Conservation (phyloP, 1,140 invertebrate genomes). For the Brachionus rubens region DNA sequence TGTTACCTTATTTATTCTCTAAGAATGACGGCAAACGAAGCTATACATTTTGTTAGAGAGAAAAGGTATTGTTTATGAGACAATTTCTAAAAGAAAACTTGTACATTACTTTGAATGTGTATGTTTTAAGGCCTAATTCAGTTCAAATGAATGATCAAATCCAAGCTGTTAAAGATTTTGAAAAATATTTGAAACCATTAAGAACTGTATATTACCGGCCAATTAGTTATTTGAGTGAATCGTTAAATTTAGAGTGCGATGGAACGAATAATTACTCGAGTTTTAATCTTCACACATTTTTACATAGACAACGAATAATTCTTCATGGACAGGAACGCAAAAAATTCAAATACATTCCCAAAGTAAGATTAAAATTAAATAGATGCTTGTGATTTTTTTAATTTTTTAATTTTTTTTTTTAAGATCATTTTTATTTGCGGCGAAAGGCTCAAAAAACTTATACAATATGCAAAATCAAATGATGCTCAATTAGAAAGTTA, state of each 20-base stretch:
- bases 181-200: slow-evolving; percentile 30
- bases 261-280: slow-evolving; percentile 58
- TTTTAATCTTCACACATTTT: slow-evolving; percentile 69
- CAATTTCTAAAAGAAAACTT: neutral
- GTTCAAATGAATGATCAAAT: slow-evolving; percentile 68
- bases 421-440: too few relatives aligned
- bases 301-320: slow-evolving; percentile 71
- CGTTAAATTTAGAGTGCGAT: neutral
- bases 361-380: too few relatives aligned
- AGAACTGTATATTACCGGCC: slow-evolving; percentile 11
- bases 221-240: neutral
- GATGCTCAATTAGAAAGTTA: too few relatives aligned
- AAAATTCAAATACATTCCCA: slow-evolving; percentile 73
- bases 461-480: too few relatives aligned
- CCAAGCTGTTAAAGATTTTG: slow-evolving; percentile 59
- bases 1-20: slow-evolving; percentile 78
- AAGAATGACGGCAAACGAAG: slow-evolving; percentile 72
- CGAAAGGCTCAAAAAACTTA: too few relatives aligned
- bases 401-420: too few relatives aligned
- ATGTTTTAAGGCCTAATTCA: slow-evolving; percentile 65
- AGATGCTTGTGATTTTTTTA: too few relatives aligned
- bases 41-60: slow-evolving; percentile 75
- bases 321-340: slow-evolving; percentile 77
- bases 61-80: slow-evolving; percentile 66
- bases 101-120: neutral